Evolutionary conservation across 1,140 invertebrate species (phyloP).

Genomic region (Dreissena rostriformis): DNA sequence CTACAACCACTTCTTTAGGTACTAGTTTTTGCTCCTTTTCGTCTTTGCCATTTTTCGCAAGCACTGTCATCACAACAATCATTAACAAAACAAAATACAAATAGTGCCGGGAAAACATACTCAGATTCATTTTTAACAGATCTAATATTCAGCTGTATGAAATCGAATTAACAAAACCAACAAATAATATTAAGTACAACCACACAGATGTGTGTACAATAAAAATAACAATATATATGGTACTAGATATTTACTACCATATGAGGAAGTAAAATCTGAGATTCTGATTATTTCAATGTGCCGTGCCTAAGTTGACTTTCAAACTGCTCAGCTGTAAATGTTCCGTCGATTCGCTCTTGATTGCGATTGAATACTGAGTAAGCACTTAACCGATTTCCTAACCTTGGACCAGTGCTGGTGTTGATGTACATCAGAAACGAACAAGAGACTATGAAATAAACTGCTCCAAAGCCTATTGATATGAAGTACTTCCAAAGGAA

Average conservation of each 20-base stretch:
- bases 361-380: slow-evolving; percentile 99
- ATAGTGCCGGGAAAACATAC: too few relatives aligned
- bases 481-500: slow-evolving; percentile 87
- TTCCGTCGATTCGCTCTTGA: slow-evolving; percentile 95
- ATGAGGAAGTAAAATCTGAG: not conserved
- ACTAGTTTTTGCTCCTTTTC: not conserved
- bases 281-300: slow-evolving; percentile 44
- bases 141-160: too few relatives aligned
- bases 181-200: too few relatives aligned
- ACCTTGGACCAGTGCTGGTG: slow-evolving; percentile 85
- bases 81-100: too few relatives aligned
- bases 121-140: too few relatives aligned
- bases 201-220: not conserved
- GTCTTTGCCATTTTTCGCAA: too few relatives aligned
- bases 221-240: not conserved
- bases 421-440: slow-evolving; percentile 93
- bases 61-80: too few relatives aligned
- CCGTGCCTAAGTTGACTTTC: slow-evolving; percentile 88
- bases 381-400: slow-evolving; percentile 90
- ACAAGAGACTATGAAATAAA: slow-evolving; percentile 91
- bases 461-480: slow-evolving; percentile 93
- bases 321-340: slow-evolving; percentile 97
- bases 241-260: not conserved
- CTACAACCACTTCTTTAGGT: slow-evolving; percentile 61
- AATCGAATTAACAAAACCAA: too few relatives aligned